Conservation (phyloP, 2,113 vertebrate species). For the Todiramphus chloris region DNA sequence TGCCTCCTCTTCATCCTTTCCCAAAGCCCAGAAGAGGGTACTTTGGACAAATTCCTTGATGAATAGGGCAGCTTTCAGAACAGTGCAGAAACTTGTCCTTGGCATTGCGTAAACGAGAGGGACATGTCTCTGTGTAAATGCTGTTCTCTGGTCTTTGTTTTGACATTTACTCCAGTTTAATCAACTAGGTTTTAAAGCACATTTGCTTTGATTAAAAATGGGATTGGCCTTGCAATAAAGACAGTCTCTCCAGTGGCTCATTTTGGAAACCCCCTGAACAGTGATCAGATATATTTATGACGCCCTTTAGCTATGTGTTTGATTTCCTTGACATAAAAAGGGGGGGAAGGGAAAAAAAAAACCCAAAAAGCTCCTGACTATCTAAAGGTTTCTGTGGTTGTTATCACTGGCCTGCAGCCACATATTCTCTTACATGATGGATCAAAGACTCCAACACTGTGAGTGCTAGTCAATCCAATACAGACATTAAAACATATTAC, state of each 20-base stretch:
- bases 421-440: slow-evolving; percentile 32
- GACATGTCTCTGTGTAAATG: slow-evolving; percentile 15
- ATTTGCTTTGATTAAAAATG: slow-evolving; percentile 66
- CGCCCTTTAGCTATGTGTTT: slow-evolving; percentile 64
- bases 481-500: slow-evolving; percentile 15
- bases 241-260: slow-evolving; percentile 54
- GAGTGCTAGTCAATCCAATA: slow-evolving; percentile 49
- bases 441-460: slow-evolving; percentile 60
- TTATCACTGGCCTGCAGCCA: slow-evolving; percentile 68
- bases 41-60: neutral
- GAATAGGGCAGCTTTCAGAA: neutral
- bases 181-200: slow-evolving; percentile 60
- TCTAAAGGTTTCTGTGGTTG: slow-evolving; percentile 61
- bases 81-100: neutral
- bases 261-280: slow-evolving; percentile 45
- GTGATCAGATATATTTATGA: slow-evolving; percentile 73
- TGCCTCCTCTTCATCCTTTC: neutral
- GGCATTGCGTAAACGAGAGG: neutral
- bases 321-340: slow-evolving; percentile 71
- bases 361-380: slow-evolving; percentile 1
- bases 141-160: slow-evolving; percentile 13
- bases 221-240: slow-evolving; percentile 55
- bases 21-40: neutral
- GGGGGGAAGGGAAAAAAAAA: neutral
- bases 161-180: slow-evolving; percentile 54